Evolutionary conservation across 2,888 invertebrate genomes (phyloP), one percentile per base, ranked within the genome.

Genomic region (Thalpophila matura): DNA sequence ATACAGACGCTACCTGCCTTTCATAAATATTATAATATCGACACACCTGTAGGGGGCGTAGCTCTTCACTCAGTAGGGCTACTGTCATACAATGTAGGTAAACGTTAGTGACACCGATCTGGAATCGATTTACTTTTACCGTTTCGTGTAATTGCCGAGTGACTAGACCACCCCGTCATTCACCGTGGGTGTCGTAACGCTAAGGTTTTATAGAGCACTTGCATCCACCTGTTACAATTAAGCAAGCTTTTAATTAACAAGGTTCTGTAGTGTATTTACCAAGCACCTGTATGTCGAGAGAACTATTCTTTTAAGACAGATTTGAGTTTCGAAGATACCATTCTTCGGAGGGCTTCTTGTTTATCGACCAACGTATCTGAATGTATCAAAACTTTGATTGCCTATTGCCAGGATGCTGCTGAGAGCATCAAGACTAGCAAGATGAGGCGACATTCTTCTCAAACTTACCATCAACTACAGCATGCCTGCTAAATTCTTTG

Each of bases 141-240:
- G 61, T 72, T 70, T 60, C 20, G n/a, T 46, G 37, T 58, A 72
- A 72, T 57, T 67, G 50, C 51, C 12, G 12, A 20, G 38, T 37
- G 53, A 55, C 51, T 55, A 54, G 45, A 60, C 66, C 55, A 64
- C 58, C 54, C 20, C 43, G 54, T 38, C 46, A 35, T 56, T n/a
- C 31, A 16, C 46, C 14, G 46, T 47, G 38, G 42, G 51, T 55
- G 42, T 58, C 38, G 37, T 50, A 46, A 42, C 18, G 27, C 40
- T 54, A n/a, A n/a, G 20, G 27, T 58, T 64, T 68, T 47, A 58
- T 51, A 49, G 40, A 20, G 27, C 27, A 71, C 45, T 70, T 33
- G 27, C 54, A 56, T 54, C 35, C 42, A 68, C 31, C 50, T 62
- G 69, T 45, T 67, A 46, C 61, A 56, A 47, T 37, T 27, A 50